Conservation (phyloP, 1,140 invertebrate genomes). For the Galleria mellonella region DNA sequence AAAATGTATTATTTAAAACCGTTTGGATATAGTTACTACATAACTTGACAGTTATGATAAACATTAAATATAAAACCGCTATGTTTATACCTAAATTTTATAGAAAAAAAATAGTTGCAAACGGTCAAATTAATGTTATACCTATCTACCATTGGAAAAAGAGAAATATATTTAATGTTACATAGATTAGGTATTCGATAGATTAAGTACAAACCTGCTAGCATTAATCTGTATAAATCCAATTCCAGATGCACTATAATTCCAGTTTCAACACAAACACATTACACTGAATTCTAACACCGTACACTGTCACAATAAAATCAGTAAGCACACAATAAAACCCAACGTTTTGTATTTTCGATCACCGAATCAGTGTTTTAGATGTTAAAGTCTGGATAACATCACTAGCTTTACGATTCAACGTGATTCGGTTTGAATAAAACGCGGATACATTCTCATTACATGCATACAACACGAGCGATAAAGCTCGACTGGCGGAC, state of each 20-base stretch:
- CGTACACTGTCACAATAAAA: conserved; percentile 16
- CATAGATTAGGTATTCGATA: too few species aligned
- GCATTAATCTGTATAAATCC: background rate
- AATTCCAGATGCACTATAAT: background rate
- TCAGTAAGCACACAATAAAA: conserved; percentile 12
- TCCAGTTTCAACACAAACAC: background rate
- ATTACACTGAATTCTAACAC: conserved; percentile 17
- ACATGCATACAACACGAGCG: conserved; percentile 15
- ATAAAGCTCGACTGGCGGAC: conserved; percentile 24
- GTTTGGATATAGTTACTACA: too few species aligned
- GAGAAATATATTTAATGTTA: too few species aligned
- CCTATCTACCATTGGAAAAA: too few species aligned
- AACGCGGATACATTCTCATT: background rate
- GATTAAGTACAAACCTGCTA: background rate
- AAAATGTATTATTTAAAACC: too few species aligned
- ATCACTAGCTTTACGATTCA: conserved; percentile 17
- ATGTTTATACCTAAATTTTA: too few species aligned
- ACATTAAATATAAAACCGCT: too few species aligned
- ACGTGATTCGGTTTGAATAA: conserved; percentile 11
- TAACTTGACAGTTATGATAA: too few species aligned
- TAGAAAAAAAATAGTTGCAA: too few species aligned
- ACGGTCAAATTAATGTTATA: too few species aligned
- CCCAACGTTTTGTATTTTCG: conserved; percentile 8
- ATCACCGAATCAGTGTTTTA: conserved; percentile 21
- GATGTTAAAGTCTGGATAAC: conserved; percentile 18